Conservation (phyloP, 2,113 vertebrate species). For the Dipodomys spectabilis region DNA sequence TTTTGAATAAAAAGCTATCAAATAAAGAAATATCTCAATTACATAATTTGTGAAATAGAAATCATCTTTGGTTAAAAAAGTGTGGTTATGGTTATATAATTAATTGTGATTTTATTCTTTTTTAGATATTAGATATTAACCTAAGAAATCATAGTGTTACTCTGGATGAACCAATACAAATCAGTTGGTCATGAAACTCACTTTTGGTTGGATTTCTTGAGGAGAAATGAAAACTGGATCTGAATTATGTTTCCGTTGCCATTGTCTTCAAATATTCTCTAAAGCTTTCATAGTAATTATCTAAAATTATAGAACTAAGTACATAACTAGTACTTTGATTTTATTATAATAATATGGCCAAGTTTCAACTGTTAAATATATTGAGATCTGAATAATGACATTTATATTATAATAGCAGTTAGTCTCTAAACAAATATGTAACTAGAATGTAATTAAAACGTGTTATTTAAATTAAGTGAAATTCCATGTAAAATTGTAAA, state of each 20-base stretch:
- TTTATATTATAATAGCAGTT: background rate
- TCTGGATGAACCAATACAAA: constrained; percentile 63
- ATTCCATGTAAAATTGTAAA: background rate
- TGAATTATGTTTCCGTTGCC: background rate
- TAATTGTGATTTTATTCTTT: background rate
- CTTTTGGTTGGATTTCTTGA: background rate
- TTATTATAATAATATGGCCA: background rate
- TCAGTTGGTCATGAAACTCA: constrained; percentile 69
- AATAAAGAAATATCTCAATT: background rate
- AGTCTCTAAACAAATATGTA: background rate
- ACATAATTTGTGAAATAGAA: background rate
- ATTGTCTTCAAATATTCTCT: background rate
- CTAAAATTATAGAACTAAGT: background rate
- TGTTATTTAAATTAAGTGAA: constrained; percentile 25
- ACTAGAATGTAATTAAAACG: background rate
- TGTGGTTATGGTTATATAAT: background rate
- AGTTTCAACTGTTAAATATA: background rate
- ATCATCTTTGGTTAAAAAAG: background rate
- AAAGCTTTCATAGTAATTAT: background rate
- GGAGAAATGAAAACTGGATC: background rate
- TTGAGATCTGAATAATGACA: background rate
- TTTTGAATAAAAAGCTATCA: background rate
- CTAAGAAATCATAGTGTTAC: background rate
- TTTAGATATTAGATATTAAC: constrained; percentile 56
- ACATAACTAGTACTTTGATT: background rate